Evolutionary conservation across 92 coral and sea anemone species (phyloP).

Genomic region (Porites cylindrica): DNA sequence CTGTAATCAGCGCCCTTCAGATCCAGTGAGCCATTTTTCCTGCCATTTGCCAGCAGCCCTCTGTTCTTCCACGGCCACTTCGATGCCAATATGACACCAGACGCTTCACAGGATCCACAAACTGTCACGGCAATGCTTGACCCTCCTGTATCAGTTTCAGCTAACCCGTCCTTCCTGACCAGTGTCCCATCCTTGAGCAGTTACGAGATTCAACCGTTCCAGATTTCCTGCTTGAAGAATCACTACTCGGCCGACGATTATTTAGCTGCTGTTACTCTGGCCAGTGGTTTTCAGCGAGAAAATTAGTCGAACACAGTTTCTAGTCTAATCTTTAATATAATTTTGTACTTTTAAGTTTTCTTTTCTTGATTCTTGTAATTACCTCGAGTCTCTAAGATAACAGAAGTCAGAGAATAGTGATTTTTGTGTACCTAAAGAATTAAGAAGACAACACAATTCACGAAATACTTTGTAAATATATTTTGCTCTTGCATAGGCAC

Average conservation of each 20-base stretch:
- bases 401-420: too few relatives aligned
- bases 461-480: too few relatives aligned
- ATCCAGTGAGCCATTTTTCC: constrained; percentile 20
- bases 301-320: constrained; percentile 3
- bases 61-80: constrained; percentile 6
- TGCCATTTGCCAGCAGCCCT: background rate
- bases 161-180: background rate
- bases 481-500: too few relatives aligned
- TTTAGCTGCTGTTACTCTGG: constrained; percentile 67
- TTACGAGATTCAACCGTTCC: background rate
- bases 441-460: too few relatives aligned
- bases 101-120: background rate
- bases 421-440: too few relatives aligned
- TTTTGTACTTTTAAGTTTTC: too few relatives aligned
- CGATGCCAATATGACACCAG: background rate
- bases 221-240: constrained; percentile 23
- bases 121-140: background rate
- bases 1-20: constrained; percentile 19
- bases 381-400: too few relatives aligned
- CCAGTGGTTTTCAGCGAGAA: constrained; percentile 69
- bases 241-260: constrained; percentile 67
- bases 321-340: too few relatives aligned
- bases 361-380: too few relatives aligned
- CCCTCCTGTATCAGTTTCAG: constrained; percentile 10
- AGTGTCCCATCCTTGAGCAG: background rate